Evolutionary conservation across 2,797 vertebrate species (phyloP), one percentile per base, ranked within the genome.

Genomic region (Helicolenus hilgendorfi): DNA sequence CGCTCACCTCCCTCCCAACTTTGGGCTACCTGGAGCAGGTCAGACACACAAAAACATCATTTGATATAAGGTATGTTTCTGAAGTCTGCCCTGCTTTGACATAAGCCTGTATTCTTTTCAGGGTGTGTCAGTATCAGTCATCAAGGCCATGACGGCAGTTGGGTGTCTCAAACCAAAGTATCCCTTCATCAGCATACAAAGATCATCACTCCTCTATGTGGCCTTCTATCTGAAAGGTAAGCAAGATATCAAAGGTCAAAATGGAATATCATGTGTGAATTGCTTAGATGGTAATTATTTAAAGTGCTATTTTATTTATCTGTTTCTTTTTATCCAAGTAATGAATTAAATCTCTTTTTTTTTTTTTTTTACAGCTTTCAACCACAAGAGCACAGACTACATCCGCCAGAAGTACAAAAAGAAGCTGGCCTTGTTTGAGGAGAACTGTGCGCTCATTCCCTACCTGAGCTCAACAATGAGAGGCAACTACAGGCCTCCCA

Each of bases 21-120:
- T 81, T 98, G 82, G 99, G 99, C 85, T 99, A 99, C 92, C 94
- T 99, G 89, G 98, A 99, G 95, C 99, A 99, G 98, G 99, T 98
- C 85, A 91, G 89, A 77, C 33, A 74, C 41, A 29, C 53, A 56
- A 45, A 45, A 20, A 78, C 14, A 41, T n/a, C 0, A 20, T 62
- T 58, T 72, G 4, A 22, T 27, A 11, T 1, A 13, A 33, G 0
- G 4, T 45, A n/a, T 15, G 22, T 76, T 64, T 84, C 4, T 35
- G 4, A n/a, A 29, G 27, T 31, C 2, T 59, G 1, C 1, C 45
- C 45, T n/a, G 45, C 49, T 74, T 29, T 29, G 20, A 60, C 9
- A 24, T 67, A 18, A 68, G 11, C 41, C 15, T 87, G 38, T 62
- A 62, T 77, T 78, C 77, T 83, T 56, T 56, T 83, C 94, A 99